Base-by-base conservation (phyloP, 2,888 invertebrate genomes). In the Acleris sparsana region DNA sequence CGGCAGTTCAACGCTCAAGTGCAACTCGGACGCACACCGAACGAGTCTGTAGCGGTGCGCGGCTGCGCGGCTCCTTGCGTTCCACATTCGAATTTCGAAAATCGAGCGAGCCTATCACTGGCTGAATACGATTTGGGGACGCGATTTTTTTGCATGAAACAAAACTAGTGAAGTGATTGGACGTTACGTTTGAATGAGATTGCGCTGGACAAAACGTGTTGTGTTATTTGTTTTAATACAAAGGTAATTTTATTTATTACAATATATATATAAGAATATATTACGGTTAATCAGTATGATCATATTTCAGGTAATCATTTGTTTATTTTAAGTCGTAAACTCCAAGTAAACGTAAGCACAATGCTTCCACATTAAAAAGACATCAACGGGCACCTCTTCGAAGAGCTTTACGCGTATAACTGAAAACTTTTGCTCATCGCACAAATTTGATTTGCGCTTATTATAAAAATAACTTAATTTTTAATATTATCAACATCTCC, bases 1-100 rank as follows among this genome's bases (percentile, higher is more conserved):
- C 76, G 84, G 80, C 85, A 86, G 90, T 90, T 89, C 88, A 87
- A 87, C 84, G 89, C 82, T 88, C 87, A 89, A 86, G 88, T 88
- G 88, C 88, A 87, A 82, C 84, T 85, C 84, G 73, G 76, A 73
- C 88, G 88, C 89, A 90, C 86, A 88, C 82, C 84, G 78, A 76
- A 76, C 82, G 82, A 81, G 85, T 78, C 82, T 77, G 85, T 78
- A 76, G 73, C 71, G 76, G 78, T 75, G 82, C 81, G 80, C 82
- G 83, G 85, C 77, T 80, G 87, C 84, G 83, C 84, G 80, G 70
- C 67, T 79, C 69, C 70, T 61, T 73, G 78, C 76, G 75, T 75
- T 77, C 78, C 69, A 79, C 71, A 80, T 80, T 77, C 79, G 79
- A 82, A 76, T 73, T 80, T 77, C 79, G 79, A 82, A 76, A 73